These are phyloP conservation scores for Charaxes varanes DNA, from an alignment of 1,140 invertebrate genomes.

Conservation along the genomic window DNA sequence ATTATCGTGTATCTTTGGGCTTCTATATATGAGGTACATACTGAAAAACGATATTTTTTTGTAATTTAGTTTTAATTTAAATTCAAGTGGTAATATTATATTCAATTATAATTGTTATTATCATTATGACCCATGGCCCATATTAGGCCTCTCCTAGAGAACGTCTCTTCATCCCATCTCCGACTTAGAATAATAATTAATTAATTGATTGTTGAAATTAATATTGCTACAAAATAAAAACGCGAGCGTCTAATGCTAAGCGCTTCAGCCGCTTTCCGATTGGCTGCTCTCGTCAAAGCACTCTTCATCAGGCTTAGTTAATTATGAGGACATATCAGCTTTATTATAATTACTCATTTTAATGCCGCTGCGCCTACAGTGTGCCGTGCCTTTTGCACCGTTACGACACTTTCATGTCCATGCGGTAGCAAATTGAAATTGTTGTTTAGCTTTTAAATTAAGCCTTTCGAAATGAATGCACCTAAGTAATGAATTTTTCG, in stretches of 20 bases:
- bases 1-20: no score
- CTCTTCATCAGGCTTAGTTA: slow-evolving; percentile 72
- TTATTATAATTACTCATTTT: slow-evolving; percentile 74
- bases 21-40: no score
- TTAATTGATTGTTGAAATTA: no score
- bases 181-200: no score
- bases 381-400: slow-evolving; percentile 33
- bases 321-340: slow-evolving; percentile 71
- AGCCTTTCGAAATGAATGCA: not conserved
- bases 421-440: slow-evolving; percentile 24
- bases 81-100: no score
- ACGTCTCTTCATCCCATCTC: no score
- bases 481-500: slow-evolving; percentile 3
- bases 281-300: slow-evolving; percentile 47
- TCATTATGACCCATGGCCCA: no score
- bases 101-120: no score
- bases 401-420: slow-evolving; percentile 29
- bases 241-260: slow-evolving; percentile 18
- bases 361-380: slow-evolving; percentile 65
- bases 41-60: no score
- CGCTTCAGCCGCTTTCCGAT: slow-evolving; percentile 42
- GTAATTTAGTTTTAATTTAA: no score
- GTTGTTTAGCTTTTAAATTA: slow-evolving; percentile 12
- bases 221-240: not conserved
- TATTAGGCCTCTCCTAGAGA: no score